phyloP scores from a whole-genome alignment of 2,113 vertebrate species.

The Mus spicilegus region DNA sequence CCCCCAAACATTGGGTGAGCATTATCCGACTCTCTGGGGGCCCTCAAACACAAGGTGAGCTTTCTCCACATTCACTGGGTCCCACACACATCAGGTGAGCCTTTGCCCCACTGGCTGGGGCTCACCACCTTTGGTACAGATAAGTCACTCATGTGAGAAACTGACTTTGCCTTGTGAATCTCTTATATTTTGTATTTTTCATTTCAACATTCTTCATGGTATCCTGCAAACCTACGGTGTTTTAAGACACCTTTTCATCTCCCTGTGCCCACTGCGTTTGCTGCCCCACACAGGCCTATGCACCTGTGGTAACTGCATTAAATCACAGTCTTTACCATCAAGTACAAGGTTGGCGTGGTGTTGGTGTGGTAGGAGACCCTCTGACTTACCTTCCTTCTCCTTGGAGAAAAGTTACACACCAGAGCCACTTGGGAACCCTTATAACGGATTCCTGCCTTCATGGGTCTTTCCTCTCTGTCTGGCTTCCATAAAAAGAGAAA shows the following conservation, averaged over 20 bases:
- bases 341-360: neutral
- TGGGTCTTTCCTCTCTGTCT: neutral
- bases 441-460: neutral
- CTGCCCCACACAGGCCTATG: neutral
- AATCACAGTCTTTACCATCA: neutral
- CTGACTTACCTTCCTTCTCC: slow-evolving; percentile 1
- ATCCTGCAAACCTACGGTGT: slow-evolving; percentile 20
- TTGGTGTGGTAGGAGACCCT: neutral
- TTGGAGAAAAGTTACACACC: neutral
- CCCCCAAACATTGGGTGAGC: slow-evolving; percentile 75
- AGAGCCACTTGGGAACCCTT: neutral
- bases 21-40: neutral
- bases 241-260: neutral
- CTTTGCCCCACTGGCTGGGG: neutral
- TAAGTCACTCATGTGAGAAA: neutral
- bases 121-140: neutral
- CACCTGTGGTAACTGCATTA: neutral
- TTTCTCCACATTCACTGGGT: neutral
- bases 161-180: neutral
- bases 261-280: neutral
- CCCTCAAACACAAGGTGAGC: slow-evolving; percentile 83
- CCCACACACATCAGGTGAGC: slow-evolving; percentile 76
- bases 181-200: slow-evolving; percentile 38
- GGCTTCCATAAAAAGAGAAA: neutral
- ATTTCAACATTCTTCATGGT: slow-evolving; percentile 19